Conservation (phyloP, 2,888 invertebrate species). For the Flexamia atlantica region DNA sequence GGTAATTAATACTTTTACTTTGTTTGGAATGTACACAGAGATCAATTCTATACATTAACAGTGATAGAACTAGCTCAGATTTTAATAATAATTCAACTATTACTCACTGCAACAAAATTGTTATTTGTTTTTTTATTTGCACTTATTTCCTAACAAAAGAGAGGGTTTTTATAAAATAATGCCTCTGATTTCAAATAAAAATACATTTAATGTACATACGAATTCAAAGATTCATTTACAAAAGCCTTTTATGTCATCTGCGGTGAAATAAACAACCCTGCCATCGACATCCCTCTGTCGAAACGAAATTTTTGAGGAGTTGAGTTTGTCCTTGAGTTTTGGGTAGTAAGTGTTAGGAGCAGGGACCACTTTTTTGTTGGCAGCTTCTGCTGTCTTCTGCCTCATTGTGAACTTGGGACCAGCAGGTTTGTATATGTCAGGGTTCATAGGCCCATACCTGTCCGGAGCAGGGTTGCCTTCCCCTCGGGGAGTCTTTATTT, state of each 20-base stretch:
- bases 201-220: no score
- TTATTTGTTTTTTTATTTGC: no score
- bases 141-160: no score
- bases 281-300: conserved; percentile 14
- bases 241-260: conserved; percentile 24
- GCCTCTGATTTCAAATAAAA: no score
- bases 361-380: background rate
- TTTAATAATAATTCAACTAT: no score
- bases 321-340: conserved; percentile 5
- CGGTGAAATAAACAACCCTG: conserved; percentile 1
- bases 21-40: no score
- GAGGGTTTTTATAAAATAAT: no score
- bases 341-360: conserved; percentile 24
- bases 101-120: no score
- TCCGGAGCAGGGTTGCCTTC: conserved; percentile 24
- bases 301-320: conserved; percentile 5
- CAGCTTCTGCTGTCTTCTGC: background rate
- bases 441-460: conserved; percentile 15
- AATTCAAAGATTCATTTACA: background rate
- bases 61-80: no score
- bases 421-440: conserved; percentile 13
- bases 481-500: background rate
- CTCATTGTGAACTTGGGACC: conserved; percentile 33
- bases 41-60: no score
- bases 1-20: no score